A percentile compares a stretch with the other conserved stretches of the same genome.
These are phyloP conservation scores for Laticauda colubrina DNA, from an alignment of 2,113 vertebrate species.

Conservation along the genomic window DNA sequence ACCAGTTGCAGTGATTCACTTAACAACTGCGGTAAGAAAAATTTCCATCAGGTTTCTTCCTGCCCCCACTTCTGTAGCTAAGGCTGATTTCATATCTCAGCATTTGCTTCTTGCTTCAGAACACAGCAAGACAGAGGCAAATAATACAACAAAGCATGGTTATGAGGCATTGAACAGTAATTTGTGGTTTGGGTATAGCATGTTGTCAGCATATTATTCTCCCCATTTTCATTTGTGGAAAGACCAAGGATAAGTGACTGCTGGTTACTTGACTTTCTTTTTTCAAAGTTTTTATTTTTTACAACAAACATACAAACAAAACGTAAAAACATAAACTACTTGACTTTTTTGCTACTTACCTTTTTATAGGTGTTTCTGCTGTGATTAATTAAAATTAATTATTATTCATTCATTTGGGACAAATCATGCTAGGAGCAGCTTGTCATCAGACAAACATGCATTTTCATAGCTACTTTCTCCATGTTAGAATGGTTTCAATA, in stretches of 20 bases:
- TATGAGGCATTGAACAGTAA: not conserved
- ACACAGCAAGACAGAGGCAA: not conserved
- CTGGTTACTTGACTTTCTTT: not conserved
- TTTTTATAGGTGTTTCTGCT: not conserved
- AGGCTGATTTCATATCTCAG: too few relatives aligned
- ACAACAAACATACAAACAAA: too few relatives aligned
- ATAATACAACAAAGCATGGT: not conserved
- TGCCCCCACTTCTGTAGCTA: too few relatives aligned
- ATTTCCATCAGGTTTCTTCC: too few relatives aligned
- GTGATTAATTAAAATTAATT: not conserved
- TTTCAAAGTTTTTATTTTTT: too few relatives aligned
- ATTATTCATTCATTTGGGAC: not conserved
- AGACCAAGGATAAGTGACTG: not conserved
- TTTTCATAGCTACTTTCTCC: constrained; percentile 4
- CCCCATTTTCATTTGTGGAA: not conserved
- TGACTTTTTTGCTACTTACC: not conserved
- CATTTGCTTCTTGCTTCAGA: too few relatives aligned
- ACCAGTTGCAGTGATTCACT: too few relatives aligned
- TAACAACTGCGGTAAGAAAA: too few relatives aligned
- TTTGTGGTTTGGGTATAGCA: not conserved
- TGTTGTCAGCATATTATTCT: not conserved
- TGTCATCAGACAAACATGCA: constrained; percentile 1
- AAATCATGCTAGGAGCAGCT: not conserved
- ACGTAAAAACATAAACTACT: too few relatives aligned
- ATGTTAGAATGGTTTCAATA: not conserved